A percentile compares a stretch with the other conserved stretches of the same genome.
Conservation (phyloP, 2,797 vertebrate genomes). For the Synaphobranchus kaupii region DNA sequence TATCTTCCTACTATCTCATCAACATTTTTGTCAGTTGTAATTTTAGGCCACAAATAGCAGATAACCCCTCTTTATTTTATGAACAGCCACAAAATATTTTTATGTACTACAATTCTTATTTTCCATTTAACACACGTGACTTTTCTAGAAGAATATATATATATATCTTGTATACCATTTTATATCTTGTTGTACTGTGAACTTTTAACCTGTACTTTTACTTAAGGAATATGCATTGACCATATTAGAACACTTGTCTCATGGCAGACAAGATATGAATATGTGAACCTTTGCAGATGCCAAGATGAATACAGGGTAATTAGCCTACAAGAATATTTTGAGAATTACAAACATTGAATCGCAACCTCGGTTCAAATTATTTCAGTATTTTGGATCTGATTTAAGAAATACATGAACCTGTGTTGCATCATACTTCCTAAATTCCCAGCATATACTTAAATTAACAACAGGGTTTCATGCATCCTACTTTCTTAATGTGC, state of each 20-base stretch:
- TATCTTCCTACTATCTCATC: neutral
- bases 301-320: too few species aligned
- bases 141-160: too few species aligned
- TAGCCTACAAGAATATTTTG: neutral
- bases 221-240: too few species aligned
- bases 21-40: too few species aligned
- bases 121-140: neutral
- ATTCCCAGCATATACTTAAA: neutral
- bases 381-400: neutral
- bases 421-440: neutral
- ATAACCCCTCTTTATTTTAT: too few species aligned
- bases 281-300: too few species aligned
- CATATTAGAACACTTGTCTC: too few species aligned
- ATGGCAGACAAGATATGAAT: too few species aligned
- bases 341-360: neutral
- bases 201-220: neutral
- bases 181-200: neutral
- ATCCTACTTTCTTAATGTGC: neutral
- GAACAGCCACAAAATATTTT: too few species aligned
- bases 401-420: neutral
- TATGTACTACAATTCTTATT: neutral
- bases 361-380: neutral
- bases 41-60: too few species aligned
- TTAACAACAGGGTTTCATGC: neutral
- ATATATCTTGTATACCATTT: too few species aligned